phyloP scores from a whole-genome alignment of 2,888 invertebrate genomes.

The Aplocera efformata region DNA sequence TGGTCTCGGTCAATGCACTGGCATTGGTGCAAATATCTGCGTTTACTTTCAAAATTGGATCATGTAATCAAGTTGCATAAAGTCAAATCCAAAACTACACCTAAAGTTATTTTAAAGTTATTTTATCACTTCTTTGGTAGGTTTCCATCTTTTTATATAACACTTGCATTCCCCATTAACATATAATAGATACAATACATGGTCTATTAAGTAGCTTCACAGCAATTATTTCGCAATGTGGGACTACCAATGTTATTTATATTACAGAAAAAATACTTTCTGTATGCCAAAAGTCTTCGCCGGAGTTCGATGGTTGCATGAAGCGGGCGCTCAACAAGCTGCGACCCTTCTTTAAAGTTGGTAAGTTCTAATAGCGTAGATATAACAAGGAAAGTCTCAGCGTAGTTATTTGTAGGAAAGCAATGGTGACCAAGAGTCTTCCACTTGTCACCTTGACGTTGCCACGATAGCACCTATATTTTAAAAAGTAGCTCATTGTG shows the following conservation, averaged over 20 bases:
- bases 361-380: slow-evolving; percentile 70
- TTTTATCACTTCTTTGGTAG: slow-evolving; percentile 1
- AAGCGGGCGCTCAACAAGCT: slow-evolving; percentile 86
- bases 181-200: not conserved
- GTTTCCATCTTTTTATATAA: not conserved
- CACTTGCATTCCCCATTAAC: not conserved
- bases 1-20: not conserved
- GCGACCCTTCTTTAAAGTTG: slow-evolving; percentile 85
- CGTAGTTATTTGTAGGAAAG: too few relatives aligned
- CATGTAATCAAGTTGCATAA: slow-evolving; percentile 27
- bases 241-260: slow-evolving; percentile 8
- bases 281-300: slow-evolving; percentile 81
- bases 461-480: too few relatives aligned
- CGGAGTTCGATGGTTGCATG: slow-evolving; percentile 86
- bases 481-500: too few relatives aligned
- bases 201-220: not conserved
- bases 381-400: too few relatives aligned
- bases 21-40: not conserved
- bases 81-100: slow-evolving; percentile 10
- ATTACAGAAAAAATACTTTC: slow-evolving; percentile 72
- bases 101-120: slow-evolving; percentile 7
- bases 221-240: too few relatives aligned
- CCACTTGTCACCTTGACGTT: too few relatives aligned
- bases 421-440: too few relatives aligned
- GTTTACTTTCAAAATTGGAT: slow-evolving; percentile 21